Conservation (phyloP, 2,888 invertebrate genomes). For the Taenaris catops region DNA sequence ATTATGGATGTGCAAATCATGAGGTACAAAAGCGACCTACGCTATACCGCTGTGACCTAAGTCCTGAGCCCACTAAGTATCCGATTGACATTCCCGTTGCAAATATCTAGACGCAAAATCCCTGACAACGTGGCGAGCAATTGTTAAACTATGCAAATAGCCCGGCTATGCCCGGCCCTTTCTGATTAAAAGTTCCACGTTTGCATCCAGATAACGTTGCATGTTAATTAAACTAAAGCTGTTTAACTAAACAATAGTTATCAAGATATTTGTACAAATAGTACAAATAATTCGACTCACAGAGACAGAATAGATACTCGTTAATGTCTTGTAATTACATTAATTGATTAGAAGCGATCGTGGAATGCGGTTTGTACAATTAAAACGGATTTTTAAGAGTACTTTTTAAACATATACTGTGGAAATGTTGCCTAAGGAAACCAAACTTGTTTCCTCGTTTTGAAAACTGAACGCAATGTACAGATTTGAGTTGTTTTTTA, state of each 20-base stretch:
- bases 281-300: constrained; percentile 15
- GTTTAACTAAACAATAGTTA: constrained; percentile 29
- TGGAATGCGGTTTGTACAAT: too few relatives aligned
- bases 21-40: constrained; percentile 1
- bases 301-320: background rate
- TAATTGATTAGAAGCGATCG: too few relatives aligned
- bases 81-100: constrained; percentile 25
- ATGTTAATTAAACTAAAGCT: constrained; percentile 49
- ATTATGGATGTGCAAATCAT: constrained; percentile 87
- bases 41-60: constrained; percentile 13
- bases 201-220: constrained; percentile 38
- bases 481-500: too few relatives aligned
- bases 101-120: constrained; percentile 25
- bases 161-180: constrained; percentile 24
- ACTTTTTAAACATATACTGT: too few relatives aligned
- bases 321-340: constrained; percentile 3
- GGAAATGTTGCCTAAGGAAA: too few relatives aligned
- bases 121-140: constrained; percentile 61
- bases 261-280: constrained; percentile 31
- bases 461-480: too few relatives aligned
- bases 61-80: constrained; percentile 15
- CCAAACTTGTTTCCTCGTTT: too few relatives aligned
- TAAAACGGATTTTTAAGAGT: too few relatives aligned
- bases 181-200: constrained; percentile 43
- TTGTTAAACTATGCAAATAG: constrained; percentile 71